Conservation (phyloP, 2,113 vertebrate species). For the Cynopterus brachyotis region DNA sequence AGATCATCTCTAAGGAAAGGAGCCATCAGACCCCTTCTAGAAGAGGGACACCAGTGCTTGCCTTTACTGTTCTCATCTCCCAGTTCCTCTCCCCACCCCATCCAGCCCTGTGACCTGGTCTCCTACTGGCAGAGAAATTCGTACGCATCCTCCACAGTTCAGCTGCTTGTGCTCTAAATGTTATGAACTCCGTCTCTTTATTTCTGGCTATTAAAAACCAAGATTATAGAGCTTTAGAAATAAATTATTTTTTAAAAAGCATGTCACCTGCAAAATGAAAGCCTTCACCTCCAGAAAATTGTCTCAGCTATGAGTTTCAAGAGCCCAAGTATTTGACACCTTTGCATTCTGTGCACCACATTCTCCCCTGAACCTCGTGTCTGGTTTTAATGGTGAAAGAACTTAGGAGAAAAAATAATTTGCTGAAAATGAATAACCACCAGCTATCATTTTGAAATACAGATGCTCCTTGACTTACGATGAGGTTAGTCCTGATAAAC, state of each 20-base stretch:
- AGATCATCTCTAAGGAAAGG: not conserved
- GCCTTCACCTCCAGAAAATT: conserved; percentile 48
- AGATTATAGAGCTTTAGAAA: conserved; percentile 61
- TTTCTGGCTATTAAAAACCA: conserved; percentile 57
- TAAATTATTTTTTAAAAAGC: conserved; percentile 56
- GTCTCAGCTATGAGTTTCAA: not conserved
- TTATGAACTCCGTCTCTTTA: not conserved
- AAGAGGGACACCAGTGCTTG: not conserved
- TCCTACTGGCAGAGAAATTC: not conserved
- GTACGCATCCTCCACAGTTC: fast-evolving
- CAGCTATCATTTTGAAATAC: not conserved
- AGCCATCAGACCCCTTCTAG: not conserved
- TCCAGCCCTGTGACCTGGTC: not conserved
- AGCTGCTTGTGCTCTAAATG: not conserved
- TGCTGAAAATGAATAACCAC: not conserved
- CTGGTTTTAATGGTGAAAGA: not conserved
- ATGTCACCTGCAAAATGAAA: conserved; percentile 50
- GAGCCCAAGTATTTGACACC: not conserved
- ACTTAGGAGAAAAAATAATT: conserved; percentile 4
- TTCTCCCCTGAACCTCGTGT: not conserved
- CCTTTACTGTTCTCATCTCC: not conserved
- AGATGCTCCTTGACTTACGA: not conserved
- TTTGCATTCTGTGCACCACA: not conserved
- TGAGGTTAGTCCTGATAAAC: not conserved
- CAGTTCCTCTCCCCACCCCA: fast-evolving